These are phyloP conservation scores for Girardinus metallicus DNA, from an alignment of 2,797 vertebrate species.

Conservation along the genomic window DNA sequence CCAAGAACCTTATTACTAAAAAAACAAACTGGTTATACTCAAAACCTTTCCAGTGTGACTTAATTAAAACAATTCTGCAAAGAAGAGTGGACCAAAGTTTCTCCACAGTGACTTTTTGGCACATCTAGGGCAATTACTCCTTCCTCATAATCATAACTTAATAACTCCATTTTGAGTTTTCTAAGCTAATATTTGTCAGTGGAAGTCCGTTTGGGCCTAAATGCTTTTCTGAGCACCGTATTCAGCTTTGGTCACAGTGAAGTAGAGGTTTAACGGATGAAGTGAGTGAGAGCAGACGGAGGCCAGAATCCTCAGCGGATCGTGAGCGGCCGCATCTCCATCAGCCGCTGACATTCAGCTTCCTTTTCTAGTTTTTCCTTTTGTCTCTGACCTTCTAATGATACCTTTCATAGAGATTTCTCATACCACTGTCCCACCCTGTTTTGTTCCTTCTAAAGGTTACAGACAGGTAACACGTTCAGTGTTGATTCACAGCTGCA, in stretches of 20 bases:
- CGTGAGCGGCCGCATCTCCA: constrained; percentile 47
- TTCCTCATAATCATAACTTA: neutral
- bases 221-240: neutral
- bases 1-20: too few species aligned
- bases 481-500: constrained; percentile 40
- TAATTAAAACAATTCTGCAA: neutral
- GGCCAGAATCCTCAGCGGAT: constrained; percentile 51
- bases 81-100: neutral
- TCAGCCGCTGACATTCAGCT: constrained; percentile 67
- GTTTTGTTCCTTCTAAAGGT: constrained; percentile 66
- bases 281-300: constrained; percentile 43
- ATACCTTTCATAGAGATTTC: constrained; percentile 70
- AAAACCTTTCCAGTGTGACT: neutral
- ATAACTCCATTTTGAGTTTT: neutral
- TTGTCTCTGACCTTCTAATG: constrained; percentile 67
- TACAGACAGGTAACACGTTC: constrained; percentile 57
- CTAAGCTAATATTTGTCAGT: neutral
- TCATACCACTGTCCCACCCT: constrained; percentile 49
- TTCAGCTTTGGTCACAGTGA: constrained; percentile 57
- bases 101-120: neutral
- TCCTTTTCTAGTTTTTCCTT: constrained; percentile 47
- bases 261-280: constrained; percentile 67
- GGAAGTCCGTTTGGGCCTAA: neutral
- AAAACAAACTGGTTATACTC: too few species aligned
- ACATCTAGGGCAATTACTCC: neutral